Conservation (phyloP, 2,797 vertebrate genomes). For the Myioborus miniatus region DNA sequence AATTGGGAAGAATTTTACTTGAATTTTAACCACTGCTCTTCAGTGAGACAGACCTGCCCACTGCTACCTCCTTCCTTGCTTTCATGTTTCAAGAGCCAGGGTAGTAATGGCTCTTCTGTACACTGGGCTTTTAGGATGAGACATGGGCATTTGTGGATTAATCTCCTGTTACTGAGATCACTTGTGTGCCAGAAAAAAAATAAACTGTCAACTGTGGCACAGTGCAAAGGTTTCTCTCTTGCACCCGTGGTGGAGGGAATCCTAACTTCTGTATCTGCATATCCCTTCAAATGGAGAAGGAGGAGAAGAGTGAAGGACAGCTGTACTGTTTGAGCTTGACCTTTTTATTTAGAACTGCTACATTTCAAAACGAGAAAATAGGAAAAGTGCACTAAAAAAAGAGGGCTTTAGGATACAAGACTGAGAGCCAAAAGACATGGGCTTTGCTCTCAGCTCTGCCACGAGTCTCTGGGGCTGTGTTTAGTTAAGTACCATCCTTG, state of each 20-base stretch:
- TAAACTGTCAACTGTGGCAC: neutral
- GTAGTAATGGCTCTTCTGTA: neutral
- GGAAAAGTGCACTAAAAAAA: neutral
- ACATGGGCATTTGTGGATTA: neutral
- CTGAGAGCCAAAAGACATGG: neutral
- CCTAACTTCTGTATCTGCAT: neutral
- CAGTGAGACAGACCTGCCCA: neutral
- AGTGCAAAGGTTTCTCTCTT: neutral
- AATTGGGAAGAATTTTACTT: neutral
- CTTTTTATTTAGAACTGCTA: neutral
- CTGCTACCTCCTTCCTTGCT: neutral
- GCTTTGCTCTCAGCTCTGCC: neutral
- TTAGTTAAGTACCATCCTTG: neutral
- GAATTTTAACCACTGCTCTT: neutral
- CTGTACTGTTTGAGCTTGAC: neutral
- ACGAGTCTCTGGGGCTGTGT: neutral
- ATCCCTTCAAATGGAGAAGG: neutral
- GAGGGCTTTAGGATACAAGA: neutral
- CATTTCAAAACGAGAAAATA: neutral
- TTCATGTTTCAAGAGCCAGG: neutral
- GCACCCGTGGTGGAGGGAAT: neutral
- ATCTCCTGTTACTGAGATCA: neutral
- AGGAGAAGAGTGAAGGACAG: neutral
- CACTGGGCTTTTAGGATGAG: neutral
- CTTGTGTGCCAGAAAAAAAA: neutral